A percentile compares a stretch with the other conserved stretches of the same genome.
These are phyloP conservation scores for Mormoops blainvillei DNA, from an alignment of 2,113 vertebrate genomes.

Conservation along the genomic window DNA sequence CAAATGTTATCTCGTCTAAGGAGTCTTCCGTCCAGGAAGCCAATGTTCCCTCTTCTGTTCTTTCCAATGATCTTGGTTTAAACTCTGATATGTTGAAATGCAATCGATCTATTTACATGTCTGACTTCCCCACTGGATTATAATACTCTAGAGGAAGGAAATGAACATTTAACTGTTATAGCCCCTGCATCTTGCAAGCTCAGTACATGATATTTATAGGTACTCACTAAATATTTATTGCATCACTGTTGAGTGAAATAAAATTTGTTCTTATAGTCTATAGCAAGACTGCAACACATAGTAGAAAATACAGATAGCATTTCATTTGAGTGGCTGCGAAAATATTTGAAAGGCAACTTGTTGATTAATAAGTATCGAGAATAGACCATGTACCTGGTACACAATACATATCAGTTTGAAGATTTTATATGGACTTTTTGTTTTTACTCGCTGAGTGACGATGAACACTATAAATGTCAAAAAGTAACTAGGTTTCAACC, in stretches of 20 bases:
- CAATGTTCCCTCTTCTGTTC: neutral
- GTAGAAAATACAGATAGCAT: neutral
- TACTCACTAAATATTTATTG: constrained; percentile 30
- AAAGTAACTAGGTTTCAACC: neutral
- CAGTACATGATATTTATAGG: neutral
- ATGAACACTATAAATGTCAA: constrained; percentile 4
- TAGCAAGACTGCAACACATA: neutral
- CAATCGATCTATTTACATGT: neutral
- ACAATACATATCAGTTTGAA: neutral
- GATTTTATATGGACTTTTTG: neutral
- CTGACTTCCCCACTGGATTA: neutral
- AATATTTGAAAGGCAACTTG: constrained; percentile 25
- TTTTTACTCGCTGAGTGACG: neutral
- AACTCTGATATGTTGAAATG: neutral
- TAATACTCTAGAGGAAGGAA: neutral
- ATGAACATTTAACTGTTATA: neutral
- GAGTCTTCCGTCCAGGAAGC: neutral
- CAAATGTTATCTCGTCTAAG: neutral
- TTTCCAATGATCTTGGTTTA: neutral
- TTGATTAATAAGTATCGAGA: constrained; percentile 6
- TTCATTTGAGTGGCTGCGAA: constrained; percentile 35
- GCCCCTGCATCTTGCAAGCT: neutral
- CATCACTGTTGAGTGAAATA: neutral
- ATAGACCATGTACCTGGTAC: neutral
- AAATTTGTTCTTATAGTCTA: neutral